Evolutionary conservation across 2,113 vertebrate genomes (phyloP).

Genomic region (Ellobius talpinus): DNA sequence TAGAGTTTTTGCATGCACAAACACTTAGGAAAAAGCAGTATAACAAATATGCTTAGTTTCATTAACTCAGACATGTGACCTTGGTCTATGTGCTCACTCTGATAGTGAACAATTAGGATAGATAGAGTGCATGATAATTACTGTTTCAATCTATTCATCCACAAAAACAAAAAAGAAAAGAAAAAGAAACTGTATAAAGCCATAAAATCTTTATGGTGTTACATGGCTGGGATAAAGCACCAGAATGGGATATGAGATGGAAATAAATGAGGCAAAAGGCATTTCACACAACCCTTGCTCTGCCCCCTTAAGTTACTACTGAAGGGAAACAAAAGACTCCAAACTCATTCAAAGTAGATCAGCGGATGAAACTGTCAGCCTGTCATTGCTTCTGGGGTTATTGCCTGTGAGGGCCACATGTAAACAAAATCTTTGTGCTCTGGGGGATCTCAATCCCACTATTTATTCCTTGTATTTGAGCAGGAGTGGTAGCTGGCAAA

Average conservation of each 20-base stretch:
- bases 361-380: neutral
- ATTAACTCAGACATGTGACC: neutral
- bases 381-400: neutral
- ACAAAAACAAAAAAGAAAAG: neutral
- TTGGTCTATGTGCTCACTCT: neutral
- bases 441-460: neutral
- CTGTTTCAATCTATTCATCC: neutral
- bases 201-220: neutral
- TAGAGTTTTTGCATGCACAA: neutral
- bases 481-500: neutral
- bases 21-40: neutral
- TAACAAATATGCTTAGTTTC: no score
- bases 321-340: neutral
- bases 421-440: neutral
- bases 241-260: neutral
- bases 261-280: neutral
- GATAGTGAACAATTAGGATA: neutral
- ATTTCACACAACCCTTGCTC: neutral
- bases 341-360: neutral
- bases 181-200: neutral
- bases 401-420: neutral
- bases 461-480: neutral
- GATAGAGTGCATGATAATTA: neutral
- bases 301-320: neutral
- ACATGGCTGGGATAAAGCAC: neutral